These are phyloP conservation scores for Muntiacus muntjak DNA, from an alignment of 2,113 vertebrate species.

Conservation along the genomic window DNA sequence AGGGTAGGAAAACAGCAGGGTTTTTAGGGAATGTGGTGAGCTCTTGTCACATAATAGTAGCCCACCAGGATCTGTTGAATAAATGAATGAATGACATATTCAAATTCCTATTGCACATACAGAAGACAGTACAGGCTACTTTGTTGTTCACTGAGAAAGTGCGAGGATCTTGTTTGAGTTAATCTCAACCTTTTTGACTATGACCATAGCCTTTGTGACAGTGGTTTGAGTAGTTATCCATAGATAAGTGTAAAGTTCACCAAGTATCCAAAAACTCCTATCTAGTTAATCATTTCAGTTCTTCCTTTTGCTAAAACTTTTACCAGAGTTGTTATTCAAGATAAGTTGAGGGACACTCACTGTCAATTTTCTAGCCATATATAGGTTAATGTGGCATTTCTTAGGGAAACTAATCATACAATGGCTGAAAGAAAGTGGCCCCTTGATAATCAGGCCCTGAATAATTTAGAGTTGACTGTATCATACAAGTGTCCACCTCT, in stretches of 20 bases:
- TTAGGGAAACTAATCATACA: neutral
- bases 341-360: neutral
- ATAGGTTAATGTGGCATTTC: neutral
- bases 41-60: neutral
- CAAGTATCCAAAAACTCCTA: neutral
- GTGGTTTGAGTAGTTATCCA: neutral
- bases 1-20: neutral
- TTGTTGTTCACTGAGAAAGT: neutral
- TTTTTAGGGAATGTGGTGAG: neutral
- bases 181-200: neutral
- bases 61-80: neutral
- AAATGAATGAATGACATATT: neutral
- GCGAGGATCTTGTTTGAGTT: neutral
- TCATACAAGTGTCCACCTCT: neutral
- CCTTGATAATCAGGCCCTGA: neutral
- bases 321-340: neutral
- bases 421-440: neutral
- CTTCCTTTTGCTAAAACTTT: slow-evolving; percentile 25
- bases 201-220: neutral
- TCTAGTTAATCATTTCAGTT: neutral
- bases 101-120: neutral
- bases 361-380: neutral
- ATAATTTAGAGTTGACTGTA: neutral
- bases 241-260: neutral
- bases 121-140: neutral